Base-by-base conservation (phyloP, 1,140 invertebrate species). In the Popillia japonica region DNA sequence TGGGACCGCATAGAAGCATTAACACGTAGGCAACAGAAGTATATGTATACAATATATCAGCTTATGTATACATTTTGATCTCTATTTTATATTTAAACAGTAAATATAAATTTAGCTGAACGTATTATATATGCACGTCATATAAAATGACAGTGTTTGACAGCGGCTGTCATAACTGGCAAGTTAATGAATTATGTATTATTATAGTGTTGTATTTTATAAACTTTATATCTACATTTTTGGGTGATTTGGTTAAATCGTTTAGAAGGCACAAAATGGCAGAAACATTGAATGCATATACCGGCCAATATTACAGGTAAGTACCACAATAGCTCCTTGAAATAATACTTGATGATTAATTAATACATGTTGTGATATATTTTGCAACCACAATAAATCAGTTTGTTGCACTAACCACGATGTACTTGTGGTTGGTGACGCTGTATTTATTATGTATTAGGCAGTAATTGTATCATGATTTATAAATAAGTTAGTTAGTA, bases 141-240 rank as follows among this genome's bases (percentile, higher is more conserved):
- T 23, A 8, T 14, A 23, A 68, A 68, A 68, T 68, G 61, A 27
- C 61, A 68, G 20, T 68, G 20, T 55, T 55, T 55, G 48, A 55
- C 48, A 17, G n/a, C 17, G 6, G 14, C 14, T 68, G 61, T 68
- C 4, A 68, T 68, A 22, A 34, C 61, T 27, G 17, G 14, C 22
- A 68, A 55, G 48, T 55, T 55, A 55, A 22, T 68, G 6, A 20
- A 9, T 68, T 68, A 68, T 27, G 11, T 14, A 22, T 8, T 68
- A 68, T 68, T 68, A 34, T 34, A 68, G 61, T 10, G 27, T 68
- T 68, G 10, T 68, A 68, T 34, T 68, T 68, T 68, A 68, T 34
- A 68, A 68, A 11, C 22, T 68, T 68, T 68, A 68, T 68, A 68
- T 68, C 27, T 68, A 68, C 22, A 68, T 68, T 22, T 2, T 68